Evolutionary conservation across 2,113 vertebrate species (phyloP).

Genomic region (Mirza zaza): DNA sequence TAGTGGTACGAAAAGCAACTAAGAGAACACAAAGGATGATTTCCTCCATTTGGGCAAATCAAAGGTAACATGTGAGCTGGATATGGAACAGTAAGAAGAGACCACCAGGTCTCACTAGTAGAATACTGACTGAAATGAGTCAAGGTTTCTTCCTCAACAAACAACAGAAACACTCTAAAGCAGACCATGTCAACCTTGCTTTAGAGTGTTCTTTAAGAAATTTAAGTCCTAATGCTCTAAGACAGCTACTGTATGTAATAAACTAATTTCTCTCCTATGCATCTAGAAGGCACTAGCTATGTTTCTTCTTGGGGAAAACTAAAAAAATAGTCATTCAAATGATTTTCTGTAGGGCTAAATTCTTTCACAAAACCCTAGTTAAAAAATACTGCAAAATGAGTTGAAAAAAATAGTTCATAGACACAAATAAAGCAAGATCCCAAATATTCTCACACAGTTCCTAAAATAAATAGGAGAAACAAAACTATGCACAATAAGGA

Average conservation of each 20-base stretch:
- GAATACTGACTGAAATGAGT: slow-evolving; percentile 14
- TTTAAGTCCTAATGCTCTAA: neutral
- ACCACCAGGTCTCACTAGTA: neutral
- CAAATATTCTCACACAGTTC: neutral
- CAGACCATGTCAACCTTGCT: neutral
- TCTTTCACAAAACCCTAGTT: slow-evolving; percentile 5
- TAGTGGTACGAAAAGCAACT: neutral
- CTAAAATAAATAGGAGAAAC: slow-evolving; percentile 11
- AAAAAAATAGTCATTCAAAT: neutral
- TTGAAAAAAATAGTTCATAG: slow-evolving; percentile 13
- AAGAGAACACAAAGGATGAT: neutral
- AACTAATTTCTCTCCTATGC: neutral
- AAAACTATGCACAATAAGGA: neutral
- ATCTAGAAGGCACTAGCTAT: neutral
- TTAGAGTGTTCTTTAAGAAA: neutral
- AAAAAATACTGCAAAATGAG: neutral
- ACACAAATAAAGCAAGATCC: neutral
- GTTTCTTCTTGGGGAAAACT: neutral
- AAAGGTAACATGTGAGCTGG: neutral
- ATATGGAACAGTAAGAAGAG: neutral
- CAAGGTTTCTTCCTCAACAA: slow-evolving; percentile 38
- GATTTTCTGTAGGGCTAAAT: neutral
- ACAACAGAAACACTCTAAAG: neutral
- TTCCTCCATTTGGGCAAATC: neutral
- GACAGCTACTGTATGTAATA: neutral